Percentiles rank a stretch among this genome's conserved stretches.
Conservation (phyloP, 2,797 vertebrate species). For the Hemitrygon akajei region DNA sequence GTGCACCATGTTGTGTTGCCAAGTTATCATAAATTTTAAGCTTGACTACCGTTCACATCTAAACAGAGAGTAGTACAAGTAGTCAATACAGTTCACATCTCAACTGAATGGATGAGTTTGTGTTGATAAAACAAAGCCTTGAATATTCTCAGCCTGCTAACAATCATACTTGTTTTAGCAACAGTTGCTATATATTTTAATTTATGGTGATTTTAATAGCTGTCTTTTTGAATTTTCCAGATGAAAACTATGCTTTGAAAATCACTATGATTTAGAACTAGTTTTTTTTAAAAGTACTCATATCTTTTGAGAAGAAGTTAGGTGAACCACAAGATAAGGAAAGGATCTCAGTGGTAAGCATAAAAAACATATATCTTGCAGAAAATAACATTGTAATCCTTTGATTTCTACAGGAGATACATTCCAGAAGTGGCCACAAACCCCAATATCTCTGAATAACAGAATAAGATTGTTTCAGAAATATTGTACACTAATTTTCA, state of each 20-base stretch:
- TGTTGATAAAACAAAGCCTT: neutral
- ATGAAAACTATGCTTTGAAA: neutral
- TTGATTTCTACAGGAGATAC: too few relatives aligned
- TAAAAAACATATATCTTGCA: neutral
- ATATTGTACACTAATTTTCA: too few relatives aligned
- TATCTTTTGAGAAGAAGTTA: neutral
- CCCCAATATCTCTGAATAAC: too few relatives aligned
- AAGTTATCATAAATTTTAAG: constrained; percentile 9
- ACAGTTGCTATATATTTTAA: neutral
- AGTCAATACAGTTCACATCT: neutral
- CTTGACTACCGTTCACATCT: neutral
- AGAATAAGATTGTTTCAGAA: too few relatives aligned
- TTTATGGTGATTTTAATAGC: neutral
- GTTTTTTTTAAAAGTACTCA: too few relatives aligned
- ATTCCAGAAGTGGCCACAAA: too few relatives aligned
- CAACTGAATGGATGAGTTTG: neutral
- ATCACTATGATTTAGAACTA: neutral
- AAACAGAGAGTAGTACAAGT: neutral
- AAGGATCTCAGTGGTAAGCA: neutral
- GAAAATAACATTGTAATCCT: neutral
- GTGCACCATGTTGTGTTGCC: neutral
- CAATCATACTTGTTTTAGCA: neutral
- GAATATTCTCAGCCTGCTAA: neutral
- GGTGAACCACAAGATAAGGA: neutral
- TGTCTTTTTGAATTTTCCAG: neutral